These are phyloP conservation scores for Drosophila dunni DNA, from an alignment of 1,140 invertebrate species.

Conservation along the genomic window DNA sequence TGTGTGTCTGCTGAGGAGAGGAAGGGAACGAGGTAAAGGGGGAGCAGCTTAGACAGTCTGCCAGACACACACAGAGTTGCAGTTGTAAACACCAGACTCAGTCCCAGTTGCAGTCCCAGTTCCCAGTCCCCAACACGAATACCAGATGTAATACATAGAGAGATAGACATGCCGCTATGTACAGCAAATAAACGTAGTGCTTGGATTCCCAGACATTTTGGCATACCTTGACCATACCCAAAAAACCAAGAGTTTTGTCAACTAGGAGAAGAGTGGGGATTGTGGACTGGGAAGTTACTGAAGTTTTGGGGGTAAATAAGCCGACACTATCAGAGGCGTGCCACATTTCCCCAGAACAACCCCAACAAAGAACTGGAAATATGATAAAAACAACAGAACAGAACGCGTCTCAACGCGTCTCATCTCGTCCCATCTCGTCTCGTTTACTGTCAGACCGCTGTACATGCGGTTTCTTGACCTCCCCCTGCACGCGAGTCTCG, in stretches of 20 bases:
- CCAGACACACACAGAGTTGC: slow-evolving; percentile 13
- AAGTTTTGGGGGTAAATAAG: slow-evolving; percentile 58
- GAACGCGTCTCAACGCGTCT: background rate
- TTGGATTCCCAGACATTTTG: slow-evolving; percentile 52
- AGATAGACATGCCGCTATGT: slow-evolving; percentile 32
- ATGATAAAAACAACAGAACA: slow-evolving; percentile 27
- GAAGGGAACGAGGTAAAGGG: background rate
- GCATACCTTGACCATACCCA: slow-evolving; percentile 82
- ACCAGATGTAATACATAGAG: slow-evolving; percentile 56
- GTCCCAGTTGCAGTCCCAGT: background rate
- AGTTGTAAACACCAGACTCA: background rate
- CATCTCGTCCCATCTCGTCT: background rate
- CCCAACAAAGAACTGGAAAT: slow-evolving; percentile 19
- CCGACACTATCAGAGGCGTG: slow-evolving; percentile 45
- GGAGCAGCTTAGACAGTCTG: background rate
- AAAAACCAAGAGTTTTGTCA: slow-evolving; percentile 49
- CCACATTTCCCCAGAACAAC: slow-evolving; percentile 48
- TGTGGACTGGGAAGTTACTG: slow-evolving; percentile 1
- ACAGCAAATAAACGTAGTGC: slow-evolving; percentile 17
- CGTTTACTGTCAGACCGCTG: slow-evolving; percentile 34
- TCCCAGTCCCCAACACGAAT: too few species aligned
- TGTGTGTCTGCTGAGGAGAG: slow-evolving; percentile 37
- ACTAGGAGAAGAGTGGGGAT: slow-evolving; percentile 4
- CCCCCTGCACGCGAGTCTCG: slow-evolving; percentile 45
- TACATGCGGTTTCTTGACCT: slow-evolving; percentile 77